Conservation (phyloP, 1,140 invertebrate species). For the Microplitis demolitor region DNA sequence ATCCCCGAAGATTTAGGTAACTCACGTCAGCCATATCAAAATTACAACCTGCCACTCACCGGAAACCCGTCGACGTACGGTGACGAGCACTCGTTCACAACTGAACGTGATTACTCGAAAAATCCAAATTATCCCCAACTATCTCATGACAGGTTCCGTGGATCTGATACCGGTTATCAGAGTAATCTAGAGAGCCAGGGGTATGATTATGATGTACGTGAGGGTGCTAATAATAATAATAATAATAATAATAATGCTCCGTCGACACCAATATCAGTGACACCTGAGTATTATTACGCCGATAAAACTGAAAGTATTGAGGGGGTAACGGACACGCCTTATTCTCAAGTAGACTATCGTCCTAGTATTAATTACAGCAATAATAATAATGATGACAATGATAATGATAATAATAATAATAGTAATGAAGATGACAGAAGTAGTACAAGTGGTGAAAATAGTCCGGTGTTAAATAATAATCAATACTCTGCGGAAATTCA, state of each 20-base stretch:
- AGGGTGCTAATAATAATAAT: constrained; percentile 20
- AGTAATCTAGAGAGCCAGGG: constrained; percentile 40
- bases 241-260: neutral
- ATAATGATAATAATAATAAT: neutral
- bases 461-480: constrained; percentile 10
- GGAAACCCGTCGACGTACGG: constrained; percentile 41
- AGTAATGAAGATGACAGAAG: constrained; percentile 6
- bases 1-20: constrained; percentile 27
- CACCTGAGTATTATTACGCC: constrained; percentile 42
- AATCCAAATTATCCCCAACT: constrained; percentile 35
- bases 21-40: constrained; percentile 28
- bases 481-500: constrained; percentile 13
- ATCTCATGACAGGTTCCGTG: constrained; percentile 27
- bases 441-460: constrained; percentile 14
- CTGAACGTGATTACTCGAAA: constrained; percentile 37
- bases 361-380: neutral
- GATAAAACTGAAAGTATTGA: constrained; percentile 43
- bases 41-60: constrained; percentile 41
- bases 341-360: constrained; percentile 23
- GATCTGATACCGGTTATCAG: constrained; percentile 24
- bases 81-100: neutral
- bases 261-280: constrained; percentile 18
- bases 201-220: constrained; percentile 49
- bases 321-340: constrained; percentile 18
- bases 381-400: neutral